A percentile compares a stretch with the other conserved stretches of the same genome.
These are phyloP conservation scores for Datnioides undecimradiatus DNA, from an alignment of 2,113 vertebrate genomes.

Conservation along the genomic window DNA sequence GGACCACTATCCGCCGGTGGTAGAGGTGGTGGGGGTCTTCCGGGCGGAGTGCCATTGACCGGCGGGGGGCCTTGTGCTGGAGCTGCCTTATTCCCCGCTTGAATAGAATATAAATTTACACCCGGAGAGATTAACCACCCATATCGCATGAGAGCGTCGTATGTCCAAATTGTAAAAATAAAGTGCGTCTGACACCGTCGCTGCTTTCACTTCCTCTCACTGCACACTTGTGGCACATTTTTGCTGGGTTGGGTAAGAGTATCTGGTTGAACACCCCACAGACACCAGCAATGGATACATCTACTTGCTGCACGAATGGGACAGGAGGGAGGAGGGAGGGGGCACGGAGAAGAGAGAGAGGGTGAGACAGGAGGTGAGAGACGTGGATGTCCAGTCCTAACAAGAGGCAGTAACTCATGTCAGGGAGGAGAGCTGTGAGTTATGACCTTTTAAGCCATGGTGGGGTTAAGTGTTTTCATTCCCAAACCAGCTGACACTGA, in stretches of 20 bases:
- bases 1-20: constrained; percentile 45
- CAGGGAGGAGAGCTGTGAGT: constrained; percentile 62
- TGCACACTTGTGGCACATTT: constrained; percentile 67
- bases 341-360: neutral
- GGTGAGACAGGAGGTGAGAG: constrained; percentile 47
- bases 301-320: constrained; percentile 27
- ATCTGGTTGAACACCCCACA: constrained; percentile 55
- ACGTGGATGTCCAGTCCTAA: constrained; percentile 62
- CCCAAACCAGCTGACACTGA: constrained; percentile 68
- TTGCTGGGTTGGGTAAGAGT: constrained; percentile 60
- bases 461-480: constrained; percentile 77
- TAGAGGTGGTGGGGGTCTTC: constrained; percentile 38
- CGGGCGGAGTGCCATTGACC: constrained; percentile 59
- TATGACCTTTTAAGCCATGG: constrained; percentile 63
- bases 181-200: constrained; percentile 65
- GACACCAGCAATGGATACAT: constrained; percentile 56
- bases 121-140: constrained; percentile 43
- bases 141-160: constrained; percentile 61
- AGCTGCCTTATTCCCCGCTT: constrained; percentile 53
- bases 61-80: constrained; percentile 39
- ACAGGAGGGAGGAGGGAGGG: neutral
- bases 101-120: constrained; percentile 72
- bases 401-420: constrained; percentile 67
- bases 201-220: constrained; percentile 63
- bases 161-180: constrained; percentile 77